These are phyloP conservation scores for Eleutherodactylus coqui DNA, from an alignment of 2,797 vertebrate species.

Conservation along the genomic window DNA sequence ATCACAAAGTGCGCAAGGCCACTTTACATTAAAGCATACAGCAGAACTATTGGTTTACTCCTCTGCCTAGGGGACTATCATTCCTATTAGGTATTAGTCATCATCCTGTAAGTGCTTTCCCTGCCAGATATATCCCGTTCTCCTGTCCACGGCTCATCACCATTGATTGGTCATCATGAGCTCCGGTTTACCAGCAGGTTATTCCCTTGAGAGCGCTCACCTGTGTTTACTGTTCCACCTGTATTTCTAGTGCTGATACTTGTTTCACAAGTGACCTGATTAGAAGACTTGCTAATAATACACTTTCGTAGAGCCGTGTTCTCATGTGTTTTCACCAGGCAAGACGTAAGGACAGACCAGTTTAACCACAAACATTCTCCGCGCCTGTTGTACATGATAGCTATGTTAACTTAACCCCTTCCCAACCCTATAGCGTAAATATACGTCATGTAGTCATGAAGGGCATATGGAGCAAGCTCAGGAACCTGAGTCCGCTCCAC, in stretches of 20 bases:
- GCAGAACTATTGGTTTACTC: not conserved
- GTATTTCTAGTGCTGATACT: not conserved
- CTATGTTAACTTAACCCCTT: not conserved
- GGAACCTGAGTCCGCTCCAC: no score
- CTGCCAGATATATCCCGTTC: not conserved
- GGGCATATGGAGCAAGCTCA: no score
- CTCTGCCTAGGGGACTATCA: not conserved
- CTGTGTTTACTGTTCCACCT: not conserved
- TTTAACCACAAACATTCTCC: not conserved
- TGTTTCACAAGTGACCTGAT: constrained; percentile 6
- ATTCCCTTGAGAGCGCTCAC: not conserved
- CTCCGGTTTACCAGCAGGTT: not conserved
- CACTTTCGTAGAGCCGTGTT: not conserved
- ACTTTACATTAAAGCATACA: no score
- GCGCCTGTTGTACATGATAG: not conserved
- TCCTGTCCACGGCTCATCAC: not conserved
- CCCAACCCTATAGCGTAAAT: no score
- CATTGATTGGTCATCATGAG: not conserved
- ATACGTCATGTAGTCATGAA: no score
- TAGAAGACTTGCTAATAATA: constrained; percentile 14
- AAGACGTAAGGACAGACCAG: constrained; percentile 2
- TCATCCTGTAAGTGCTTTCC: not conserved
- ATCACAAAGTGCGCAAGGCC: not conserved
- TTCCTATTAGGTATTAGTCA: not conserved
- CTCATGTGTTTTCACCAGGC: not conserved